phyloP scores from a whole-genome alignment of 2,888 invertebrate genomes.

The Drosophila stalkeri region DNA sequence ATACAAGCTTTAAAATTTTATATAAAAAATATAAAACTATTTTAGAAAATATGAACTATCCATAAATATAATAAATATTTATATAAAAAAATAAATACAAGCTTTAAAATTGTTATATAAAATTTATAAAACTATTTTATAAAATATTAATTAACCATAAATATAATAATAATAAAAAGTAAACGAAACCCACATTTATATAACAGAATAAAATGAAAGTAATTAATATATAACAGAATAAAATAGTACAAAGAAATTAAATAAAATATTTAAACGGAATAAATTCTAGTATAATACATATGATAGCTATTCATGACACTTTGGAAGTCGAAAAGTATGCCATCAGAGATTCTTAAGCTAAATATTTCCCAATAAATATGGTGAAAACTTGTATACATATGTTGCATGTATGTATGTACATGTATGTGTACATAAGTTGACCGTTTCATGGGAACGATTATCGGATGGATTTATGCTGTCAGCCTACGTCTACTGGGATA shows the following conservation, averaged over 20 bases:
- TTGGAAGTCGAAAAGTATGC: too few relatives aligned
- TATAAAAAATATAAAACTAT: too few relatives aligned
- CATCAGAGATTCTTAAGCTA: not conserved
- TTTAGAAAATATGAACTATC: too few relatives aligned
- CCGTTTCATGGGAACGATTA: slow-evolving; percentile 21
- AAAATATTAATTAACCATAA: too few relatives aligned
- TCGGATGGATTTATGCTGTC: slow-evolving; percentile 46
- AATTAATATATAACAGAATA: not conserved
- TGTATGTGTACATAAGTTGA: slow-evolving; percentile 1
- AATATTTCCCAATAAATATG: slow-evolving; percentile 7
- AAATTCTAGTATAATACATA: not conserved
- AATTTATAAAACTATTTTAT: too few relatives aligned
- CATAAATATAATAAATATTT: too few relatives aligned
- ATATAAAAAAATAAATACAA: too few relatives aligned
- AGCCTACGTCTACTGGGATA: slow-evolving; percentile 48
- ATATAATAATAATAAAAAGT: too few relatives aligned
- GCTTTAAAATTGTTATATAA: too few relatives aligned
- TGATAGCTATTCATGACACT: not conserved
- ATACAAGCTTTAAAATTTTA: too few relatives aligned
- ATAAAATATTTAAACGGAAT: not conserved
- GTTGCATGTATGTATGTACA: not conserved
- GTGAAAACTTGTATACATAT: slow-evolving; percentile 3
- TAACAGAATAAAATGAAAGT: not conserved
- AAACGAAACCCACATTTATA: not conserved
- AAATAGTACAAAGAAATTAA: not conserved